These are phyloP conservation scores for Philypnodon macrostomus DNA, from an alignment of 2,797 vertebrate genomes.

Conservation along the genomic window DNA sequence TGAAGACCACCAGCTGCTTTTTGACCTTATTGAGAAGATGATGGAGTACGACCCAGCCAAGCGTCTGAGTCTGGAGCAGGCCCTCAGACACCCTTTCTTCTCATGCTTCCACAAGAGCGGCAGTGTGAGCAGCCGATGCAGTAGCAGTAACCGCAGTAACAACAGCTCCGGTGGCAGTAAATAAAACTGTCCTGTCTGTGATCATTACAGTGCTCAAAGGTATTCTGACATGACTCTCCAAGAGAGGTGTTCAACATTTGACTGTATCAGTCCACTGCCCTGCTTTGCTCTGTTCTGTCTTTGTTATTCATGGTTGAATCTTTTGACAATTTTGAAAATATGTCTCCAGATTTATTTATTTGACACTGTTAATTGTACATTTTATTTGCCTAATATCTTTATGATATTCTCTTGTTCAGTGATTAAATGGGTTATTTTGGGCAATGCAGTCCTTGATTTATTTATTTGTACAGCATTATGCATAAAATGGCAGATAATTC, in stretches of 20 bases:
- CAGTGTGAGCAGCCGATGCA: slow-evolving; percentile 33
- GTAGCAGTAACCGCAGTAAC: slow-evolving; percentile 20
- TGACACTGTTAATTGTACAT: slow-evolving; percentile 17
- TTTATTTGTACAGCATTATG: slow-evolving; percentile 34
- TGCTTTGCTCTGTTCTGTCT: slow-evolving; percentile 55
- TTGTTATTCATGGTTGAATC: not conserved
- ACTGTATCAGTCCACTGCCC: slow-evolving; percentile 88
- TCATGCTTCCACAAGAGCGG: slow-evolving; percentile 51
- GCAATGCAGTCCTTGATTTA: slow-evolving; percentile 9
- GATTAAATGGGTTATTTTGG: slow-evolving; percentile 6
- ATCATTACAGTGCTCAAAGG: too few species aligned
- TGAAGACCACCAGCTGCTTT: slow-evolving; percentile 80
- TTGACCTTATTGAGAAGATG: slow-evolving; percentile 86
- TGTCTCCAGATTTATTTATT: slow-evolving; percentile 43
- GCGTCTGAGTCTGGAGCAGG: slow-evolving; percentile 82
- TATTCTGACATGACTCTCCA: slow-evolving; percentile 60
- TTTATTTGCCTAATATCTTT: not conserved
- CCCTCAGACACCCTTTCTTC: slow-evolving; percentile 84
- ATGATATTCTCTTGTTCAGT: slow-evolving; percentile 4
- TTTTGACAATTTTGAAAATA: slow-evolving; percentile 9
- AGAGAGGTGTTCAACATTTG: slow-evolving; percentile 59
- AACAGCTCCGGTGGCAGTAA: slow-evolving; percentile 42
- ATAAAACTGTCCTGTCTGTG: slow-evolving; percentile 21
- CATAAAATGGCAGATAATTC: slow-evolving; percentile 33
- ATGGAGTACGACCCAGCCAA: slow-evolving; percentile 83